Evolutionary conservation across 2,888 invertebrate species (phyloP).

Genomic region (Tenthredo distinguenda): DNA sequence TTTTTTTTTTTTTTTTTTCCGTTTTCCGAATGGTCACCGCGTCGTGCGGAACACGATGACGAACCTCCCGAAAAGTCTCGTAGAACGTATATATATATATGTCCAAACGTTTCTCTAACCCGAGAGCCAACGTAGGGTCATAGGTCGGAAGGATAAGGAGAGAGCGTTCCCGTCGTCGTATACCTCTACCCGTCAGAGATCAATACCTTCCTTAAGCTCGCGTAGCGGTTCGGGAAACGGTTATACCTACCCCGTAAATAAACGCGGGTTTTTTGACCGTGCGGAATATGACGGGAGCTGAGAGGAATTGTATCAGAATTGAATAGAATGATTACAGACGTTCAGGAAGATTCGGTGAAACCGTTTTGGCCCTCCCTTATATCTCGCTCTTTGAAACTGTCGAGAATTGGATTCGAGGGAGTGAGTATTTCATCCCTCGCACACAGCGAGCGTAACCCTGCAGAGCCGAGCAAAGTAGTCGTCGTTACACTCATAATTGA

Average conservation of each 20-base stretch:
- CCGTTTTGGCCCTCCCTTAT: background rate
- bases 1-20: background rate
- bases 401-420: background rate
- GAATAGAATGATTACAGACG: background rate
- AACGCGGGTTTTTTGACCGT: too few species aligned
- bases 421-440: background rate
- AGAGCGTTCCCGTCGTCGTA: background rate
- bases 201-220: conserved; percentile 39
- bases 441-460: background rate
- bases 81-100: too few species aligned
- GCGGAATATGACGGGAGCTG: background rate
- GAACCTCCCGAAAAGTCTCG: background rate
- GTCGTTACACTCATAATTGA: conserved; percentile 61
- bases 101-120: background rate
- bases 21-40: background rate
- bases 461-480: background rate
- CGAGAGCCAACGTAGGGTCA: background rate
- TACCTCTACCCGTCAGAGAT: conserved; percentile 26
- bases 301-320: background rate
- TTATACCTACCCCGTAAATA: background rate
- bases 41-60: background rate
- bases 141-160: background rate
- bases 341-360: background rate
- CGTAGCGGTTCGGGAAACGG: background rate
- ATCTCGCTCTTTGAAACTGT: background rate